Evolutionary conservation across 2,888 invertebrate species (phyloP).

Genomic region (Xylota sylvarum): DNA sequence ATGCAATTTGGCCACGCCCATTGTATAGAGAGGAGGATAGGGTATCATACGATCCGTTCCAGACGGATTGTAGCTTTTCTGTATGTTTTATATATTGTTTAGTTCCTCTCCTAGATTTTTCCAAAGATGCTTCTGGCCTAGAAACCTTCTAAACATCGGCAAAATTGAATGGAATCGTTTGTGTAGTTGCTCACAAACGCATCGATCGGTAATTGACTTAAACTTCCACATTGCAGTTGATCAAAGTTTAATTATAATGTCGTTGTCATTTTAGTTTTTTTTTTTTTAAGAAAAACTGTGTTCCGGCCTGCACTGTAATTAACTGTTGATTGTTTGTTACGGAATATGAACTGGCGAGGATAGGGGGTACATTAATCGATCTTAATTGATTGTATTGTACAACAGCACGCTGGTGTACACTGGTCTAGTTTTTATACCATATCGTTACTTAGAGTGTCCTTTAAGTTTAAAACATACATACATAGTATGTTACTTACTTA

Average conservation of each 20-base stretch:
- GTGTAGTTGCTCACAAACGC: not conserved
- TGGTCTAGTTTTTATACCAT: conserved; percentile 18
- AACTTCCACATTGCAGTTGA: not conserved
- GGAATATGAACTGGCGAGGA: not conserved
- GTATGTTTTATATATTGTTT: too few species aligned
- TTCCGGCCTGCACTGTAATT: not conserved
- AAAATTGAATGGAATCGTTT: too few species aligned
- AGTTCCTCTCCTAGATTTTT: too few species aligned
- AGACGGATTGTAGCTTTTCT: too few species aligned
- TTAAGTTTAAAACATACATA: too few species aligned
- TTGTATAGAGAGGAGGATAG: too few species aligned
- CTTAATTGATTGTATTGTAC: conserved; percentile 5
- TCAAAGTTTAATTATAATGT: conserved; percentile 1
- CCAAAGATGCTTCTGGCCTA: too few species aligned
- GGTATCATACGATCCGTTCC: too few species aligned
- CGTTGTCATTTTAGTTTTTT: not conserved
- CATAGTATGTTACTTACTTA: too few species aligned
- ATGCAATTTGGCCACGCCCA: too few species aligned
- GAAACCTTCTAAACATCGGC: too few species aligned
- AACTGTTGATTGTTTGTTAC: not conserved
- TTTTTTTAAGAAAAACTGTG: not conserved
- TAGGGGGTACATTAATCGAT: conserved; percentile 19
- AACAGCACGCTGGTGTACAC: not conserved
- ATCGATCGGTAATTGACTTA: conserved; percentile 1
- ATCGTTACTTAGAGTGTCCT: too few species aligned